Base-by-base conservation (phyloP, 2,797 vertebrate genomes). In the Setipinna tenuifilis region DNA sequence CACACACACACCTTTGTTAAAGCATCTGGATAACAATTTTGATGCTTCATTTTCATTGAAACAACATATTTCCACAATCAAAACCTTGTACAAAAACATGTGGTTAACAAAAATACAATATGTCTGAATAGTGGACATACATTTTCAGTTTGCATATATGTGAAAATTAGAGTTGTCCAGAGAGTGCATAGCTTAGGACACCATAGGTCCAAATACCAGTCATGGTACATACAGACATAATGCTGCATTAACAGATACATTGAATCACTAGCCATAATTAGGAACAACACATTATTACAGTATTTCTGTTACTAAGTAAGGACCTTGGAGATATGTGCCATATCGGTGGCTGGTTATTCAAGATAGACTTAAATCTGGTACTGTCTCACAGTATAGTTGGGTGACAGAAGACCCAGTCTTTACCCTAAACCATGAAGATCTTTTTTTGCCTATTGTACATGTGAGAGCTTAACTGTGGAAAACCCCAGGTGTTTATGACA, bases 1-100 rank as follows among this genome's bases (percentile, higher is more conserved):
- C 86, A 90, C 83, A 89, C 89, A 85, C 84, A 87, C 89, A 91
- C 90, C 89, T 83, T 85, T 12, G 50, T 54, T 54, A 54, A 54
- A 54, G 50, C 50, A 11, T 16, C 50, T 54, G 50, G 10, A 6
- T 54, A 6, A 54, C 10, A 54, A 54, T 54, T 54, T 12, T 1
- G 50, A 54, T 54, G 14, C 12, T 54, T 54, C 2, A 54, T 54
- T 54, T 54, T 2, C 2, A 54, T 54, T 12, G 50, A 12, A 12
- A 14, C 14, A 54, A 54, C 50, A 54, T 54, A 65, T 25, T 65
- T 12, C 17, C 31, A 14, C 12, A 5, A 71, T 71, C 25, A 16
- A 31, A 14, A 71, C 25, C 3, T 31, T 71, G 28, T 65, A n/a
- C 28, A 35, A n/a, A 71, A 4, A 65, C 23, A 65, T 16, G 6